Evolutionary conservation across 2,113 vertebrate genomes (phyloP).

Genomic region (Micronycteris hirsuta): DNA sequence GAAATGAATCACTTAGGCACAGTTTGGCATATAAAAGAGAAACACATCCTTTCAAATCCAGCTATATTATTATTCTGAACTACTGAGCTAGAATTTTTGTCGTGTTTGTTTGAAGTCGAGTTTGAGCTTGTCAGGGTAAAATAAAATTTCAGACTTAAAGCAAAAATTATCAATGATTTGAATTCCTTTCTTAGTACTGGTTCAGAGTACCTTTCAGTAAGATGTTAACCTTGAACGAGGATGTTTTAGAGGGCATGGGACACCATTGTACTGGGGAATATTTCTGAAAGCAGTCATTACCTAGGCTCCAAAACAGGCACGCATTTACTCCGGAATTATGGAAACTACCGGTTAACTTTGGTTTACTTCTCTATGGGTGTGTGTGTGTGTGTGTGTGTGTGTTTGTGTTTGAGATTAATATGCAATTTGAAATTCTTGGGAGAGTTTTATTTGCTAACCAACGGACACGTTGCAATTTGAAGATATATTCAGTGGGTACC

Average conservation of each 20-base stretch:
- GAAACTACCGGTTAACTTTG: not conserved
- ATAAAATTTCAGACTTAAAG: not conserved
- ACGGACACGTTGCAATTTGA: not conserved
- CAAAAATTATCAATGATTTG: not conserved
- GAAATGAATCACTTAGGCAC: not conserved
- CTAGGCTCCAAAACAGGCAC: not conserved
- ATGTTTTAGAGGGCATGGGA: not conserved
- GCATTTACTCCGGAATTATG: not conserved
- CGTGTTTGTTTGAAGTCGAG: not conserved
- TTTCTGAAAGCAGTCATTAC: not conserved
- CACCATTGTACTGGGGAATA: not conserved
- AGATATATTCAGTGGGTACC: not conserved
- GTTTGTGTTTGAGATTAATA: not conserved
- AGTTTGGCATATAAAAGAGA: not conserved
- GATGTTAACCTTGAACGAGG: not conserved
- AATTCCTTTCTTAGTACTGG: not conserved
- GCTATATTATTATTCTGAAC: not conserved
- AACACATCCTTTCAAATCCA: not conserved
- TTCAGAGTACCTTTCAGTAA: not conserved
- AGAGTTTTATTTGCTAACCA: conserved; percentile 1
- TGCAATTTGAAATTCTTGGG: not conserved
- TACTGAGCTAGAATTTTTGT: not conserved
- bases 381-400: not conserved
- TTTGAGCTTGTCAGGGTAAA: conserved; percentile 5
- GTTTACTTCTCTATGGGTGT: not conserved